A percentile compares a stretch with the other conserved stretches of the same genome.
Conservation (phyloP, 2,113 vertebrate species). For the Channa maculata region DNA sequence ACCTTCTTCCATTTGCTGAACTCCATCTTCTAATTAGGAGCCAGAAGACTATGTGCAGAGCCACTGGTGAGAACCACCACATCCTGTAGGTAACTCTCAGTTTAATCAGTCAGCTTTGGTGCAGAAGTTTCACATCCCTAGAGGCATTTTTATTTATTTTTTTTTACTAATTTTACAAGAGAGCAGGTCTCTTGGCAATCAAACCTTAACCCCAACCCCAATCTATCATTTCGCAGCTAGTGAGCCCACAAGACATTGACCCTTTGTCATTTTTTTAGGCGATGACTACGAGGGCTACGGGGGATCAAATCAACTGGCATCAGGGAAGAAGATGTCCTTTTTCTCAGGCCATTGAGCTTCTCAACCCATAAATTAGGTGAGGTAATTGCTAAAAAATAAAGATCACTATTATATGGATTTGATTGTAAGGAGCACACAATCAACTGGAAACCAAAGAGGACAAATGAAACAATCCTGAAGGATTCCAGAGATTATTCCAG, state of each 20-base stretch:
- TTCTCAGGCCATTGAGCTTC: too few species aligned
- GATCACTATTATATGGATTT: too few species aligned
- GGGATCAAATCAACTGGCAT: too few species aligned
- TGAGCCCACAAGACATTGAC: too few species aligned
- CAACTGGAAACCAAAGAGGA: background rate
- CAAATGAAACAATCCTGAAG: background rate
- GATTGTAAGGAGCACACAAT: too few species aligned
- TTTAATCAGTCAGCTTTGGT: background rate
- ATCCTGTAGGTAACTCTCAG: background rate
- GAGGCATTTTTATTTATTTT: background rate
- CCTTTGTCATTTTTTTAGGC: too few species aligned
- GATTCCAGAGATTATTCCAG: background rate
- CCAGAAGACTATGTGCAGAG: background rate
- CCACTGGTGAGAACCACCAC: background rate
- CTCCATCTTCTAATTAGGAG: background rate
- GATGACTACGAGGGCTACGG: too few species aligned
- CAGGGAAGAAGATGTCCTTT: too few species aligned
- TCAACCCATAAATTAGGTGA: background rate
- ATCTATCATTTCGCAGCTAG: too few species aligned
- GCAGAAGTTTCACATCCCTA: background rate
- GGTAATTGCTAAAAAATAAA: background rate
- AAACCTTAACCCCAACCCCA: too few species aligned
- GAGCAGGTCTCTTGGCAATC: too few species aligned
- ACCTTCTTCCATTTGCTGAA: background rate
- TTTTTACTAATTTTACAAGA: constrained; percentile 1